Evolutionary conservation across 2,888 invertebrate genomes (phyloP).

Genomic region (Aricia artaxerxes): DNA sequence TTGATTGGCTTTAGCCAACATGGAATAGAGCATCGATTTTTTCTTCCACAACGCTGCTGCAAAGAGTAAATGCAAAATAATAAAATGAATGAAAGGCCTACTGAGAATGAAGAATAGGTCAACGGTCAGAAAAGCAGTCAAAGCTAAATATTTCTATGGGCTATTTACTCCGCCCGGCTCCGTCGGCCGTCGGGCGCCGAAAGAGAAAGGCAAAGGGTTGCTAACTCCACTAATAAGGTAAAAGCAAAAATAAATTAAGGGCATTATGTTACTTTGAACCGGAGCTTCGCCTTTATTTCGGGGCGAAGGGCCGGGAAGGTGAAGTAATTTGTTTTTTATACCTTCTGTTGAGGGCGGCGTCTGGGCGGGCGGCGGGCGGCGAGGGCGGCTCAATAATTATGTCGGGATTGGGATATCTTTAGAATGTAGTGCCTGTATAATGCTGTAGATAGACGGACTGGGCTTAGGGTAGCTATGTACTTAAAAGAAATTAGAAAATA

Average conservation of each 20-base stretch:
- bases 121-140: slow-evolving; percentile 3
- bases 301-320: not conserved
- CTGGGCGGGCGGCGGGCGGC: not conserved
- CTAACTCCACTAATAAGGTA: slow-evolving; percentile 23
- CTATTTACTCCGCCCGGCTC: not conserved
- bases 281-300: not conserved
- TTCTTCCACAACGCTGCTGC: not conserved
- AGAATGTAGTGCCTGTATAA: not conserved
- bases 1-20: not conserved
- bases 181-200: not conserved
- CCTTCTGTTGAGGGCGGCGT: slow-evolving; percentile 11
- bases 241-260: slow-evolving; percentile 26
- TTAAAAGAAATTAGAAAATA: too few species aligned
- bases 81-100: not conserved
- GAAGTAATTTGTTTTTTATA: slow-evolving; percentile 6
- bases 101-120: not conserved
- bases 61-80: not conserved
- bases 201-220: not conserved
- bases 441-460: not conserved
- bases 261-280: slow-evolving; percentile 1
- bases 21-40: not conserved
- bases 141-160: not conserved
- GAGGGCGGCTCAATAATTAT: not conserved
- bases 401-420: slow-evolving; percentile 1
- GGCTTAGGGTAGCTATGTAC: not conserved